These are phyloP conservation scores for Charaxes varanes DNA, from an alignment of 1,140 invertebrate genomes.

Conservation along the genomic window DNA sequence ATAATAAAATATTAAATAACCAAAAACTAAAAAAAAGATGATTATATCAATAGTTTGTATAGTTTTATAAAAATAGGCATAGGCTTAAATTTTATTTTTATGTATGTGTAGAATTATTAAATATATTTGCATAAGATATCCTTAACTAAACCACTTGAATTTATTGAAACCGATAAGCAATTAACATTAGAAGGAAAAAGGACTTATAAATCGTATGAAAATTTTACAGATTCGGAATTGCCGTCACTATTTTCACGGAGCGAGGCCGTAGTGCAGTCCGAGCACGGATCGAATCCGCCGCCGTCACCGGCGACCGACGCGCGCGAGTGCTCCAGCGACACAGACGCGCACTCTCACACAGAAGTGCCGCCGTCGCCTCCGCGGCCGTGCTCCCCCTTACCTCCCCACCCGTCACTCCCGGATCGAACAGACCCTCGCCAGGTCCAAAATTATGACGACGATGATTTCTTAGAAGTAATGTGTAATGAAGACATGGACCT, in stretches of 20 bases:
- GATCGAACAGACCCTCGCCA: slow-evolving; percentile 27
- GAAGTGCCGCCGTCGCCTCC: slow-evolving; percentile 36
- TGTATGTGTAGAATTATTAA: too few species aligned
- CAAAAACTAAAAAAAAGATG: too few species aligned
- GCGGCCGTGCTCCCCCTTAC: slow-evolving; percentile 23
- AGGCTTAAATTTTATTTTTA: too few species aligned
- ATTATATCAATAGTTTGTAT: too few species aligned
- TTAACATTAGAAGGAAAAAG: too few species aligned
- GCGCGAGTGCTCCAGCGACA: slow-evolving; percentile 81
- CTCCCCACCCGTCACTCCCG: too few species aligned
- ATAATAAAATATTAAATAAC: too few species aligned
- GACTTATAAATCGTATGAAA: too few species aligned
- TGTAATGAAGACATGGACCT: slow-evolving; percentile 83
- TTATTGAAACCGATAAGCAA: too few species aligned
- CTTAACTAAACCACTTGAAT: too few species aligned
- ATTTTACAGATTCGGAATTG: slow-evolving; percentile 61
- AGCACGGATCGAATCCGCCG: slow-evolving; percentile 81
- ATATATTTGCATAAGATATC: too few species aligned
- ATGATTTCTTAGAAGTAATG: slow-evolving; percentile 82
- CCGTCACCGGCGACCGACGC: slow-evolving; percentile 85
- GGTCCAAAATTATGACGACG: slow-evolving; percentile 74
- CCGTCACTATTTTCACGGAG: slow-evolving; percentile 56
- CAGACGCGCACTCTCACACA: slow-evolving; percentile 58
- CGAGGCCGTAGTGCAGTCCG: slow-evolving; percentile 46
- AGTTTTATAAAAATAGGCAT: too few species aligned